Evolutionary conservation across 2,888 invertebrate genomes (phyloP).

Genomic region (Drosophila anomalata): DNA sequence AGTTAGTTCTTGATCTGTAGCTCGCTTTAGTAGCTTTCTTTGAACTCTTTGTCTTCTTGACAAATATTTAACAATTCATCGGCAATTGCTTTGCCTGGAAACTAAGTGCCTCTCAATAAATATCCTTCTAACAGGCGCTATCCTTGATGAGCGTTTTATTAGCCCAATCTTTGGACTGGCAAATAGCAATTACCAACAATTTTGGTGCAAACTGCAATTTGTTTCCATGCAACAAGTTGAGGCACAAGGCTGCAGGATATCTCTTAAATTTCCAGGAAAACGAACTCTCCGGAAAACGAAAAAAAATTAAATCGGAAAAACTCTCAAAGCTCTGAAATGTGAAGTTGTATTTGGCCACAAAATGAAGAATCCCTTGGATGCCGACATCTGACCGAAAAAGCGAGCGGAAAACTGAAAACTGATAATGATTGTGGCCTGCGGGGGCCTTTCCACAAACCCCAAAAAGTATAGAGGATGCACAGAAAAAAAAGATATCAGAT

Average conservation of each 20-base stretch:
- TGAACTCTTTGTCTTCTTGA: background rate
- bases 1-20: background rate
- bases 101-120: constrained; percentile 17
- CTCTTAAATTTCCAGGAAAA: constrained; percentile 23
- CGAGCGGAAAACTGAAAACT: constrained; percentile 61
- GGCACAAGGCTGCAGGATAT: background rate
- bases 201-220: constrained; percentile 47
- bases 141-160: constrained; percentile 50
- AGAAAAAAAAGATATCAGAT: background rate
- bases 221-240: constrained; percentile 36
- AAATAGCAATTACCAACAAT: constrained; percentile 56
- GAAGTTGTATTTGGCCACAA: constrained; percentile 34
- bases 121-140: constrained; percentile 7
- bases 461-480: constrained; percentile 5
- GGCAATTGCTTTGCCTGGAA: background rate
- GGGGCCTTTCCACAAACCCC: constrained; percentile 40
- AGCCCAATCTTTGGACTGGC: constrained; percentile 44
- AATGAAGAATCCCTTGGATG: constrained; percentile 47
- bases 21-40: background rate
- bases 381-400: constrained; percentile 47
- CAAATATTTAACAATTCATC: constrained; percentile 17
- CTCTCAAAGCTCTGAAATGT: constrained; percentile 36
- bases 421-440: constrained; percentile 77
- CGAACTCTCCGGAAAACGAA: constrained; percentile 1
- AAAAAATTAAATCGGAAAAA: constrained; percentile 20